Base-by-base conservation (phyloP, 2,113 vertebrate genomes). In the Trinectes maculatus region DNA sequence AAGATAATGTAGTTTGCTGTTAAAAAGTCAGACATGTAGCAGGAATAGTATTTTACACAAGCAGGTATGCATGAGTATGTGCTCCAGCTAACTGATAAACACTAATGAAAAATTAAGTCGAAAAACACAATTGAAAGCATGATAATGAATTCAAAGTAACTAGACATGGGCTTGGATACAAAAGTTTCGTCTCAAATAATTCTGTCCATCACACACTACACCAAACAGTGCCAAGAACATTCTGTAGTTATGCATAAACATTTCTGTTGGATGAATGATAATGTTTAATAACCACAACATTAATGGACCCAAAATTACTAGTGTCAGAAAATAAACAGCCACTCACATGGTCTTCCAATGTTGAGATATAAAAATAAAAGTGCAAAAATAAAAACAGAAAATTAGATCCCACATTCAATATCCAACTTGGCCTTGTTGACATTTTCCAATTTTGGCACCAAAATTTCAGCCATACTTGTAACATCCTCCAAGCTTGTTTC, bases 221-320 rank as follows among this genome's bases (percentile, higher is more conserved):
- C 29, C 60, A n/a, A 44, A 24, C 21, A 44, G 55, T 52, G 43
- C 19, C 28, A 60, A 74, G 13, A 69, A 65, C 29, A 21, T 68
- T 65, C 42, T 48, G 62, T 64, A 19, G 57, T 62, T 59, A 40
- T 37, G 40, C 47, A 15, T 43, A 5, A 48, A 4, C 21, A 61
- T 70, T 66, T 26, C 9, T 71, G 51, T 54, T 57, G 63, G 49
- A 67, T 71, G 48, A 77, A 67, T 56, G 79, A 69, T 71, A 82
- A 68, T 80, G 73, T 83, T 80, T n/a, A 29, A 28, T 71, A 65
- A 57, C 65, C 59, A 74, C 33, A 63, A 34, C 10, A 74, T 48
- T 43, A 63, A 44, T 16, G 33, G 34, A 59, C 60, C 52, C 12
- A 37, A 46, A 58, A 34, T 54, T 11, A 67, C 58, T 82, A 85